Conservation (phyloP, 2,888 invertebrate genomes). For the Nemoura dubitans region DNA sequence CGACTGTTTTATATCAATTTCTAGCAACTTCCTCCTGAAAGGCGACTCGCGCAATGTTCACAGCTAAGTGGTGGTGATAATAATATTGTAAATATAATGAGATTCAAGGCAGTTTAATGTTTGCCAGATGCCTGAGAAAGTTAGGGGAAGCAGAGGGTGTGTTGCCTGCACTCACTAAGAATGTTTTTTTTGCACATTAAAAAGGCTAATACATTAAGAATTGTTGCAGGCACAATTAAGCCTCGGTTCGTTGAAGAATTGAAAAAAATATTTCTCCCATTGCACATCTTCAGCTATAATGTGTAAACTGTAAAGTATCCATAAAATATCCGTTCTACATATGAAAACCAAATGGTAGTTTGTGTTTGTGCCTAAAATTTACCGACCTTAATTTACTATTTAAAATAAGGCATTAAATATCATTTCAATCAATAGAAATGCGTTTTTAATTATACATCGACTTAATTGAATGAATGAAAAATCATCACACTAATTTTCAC, state of each 20-base stretch:
- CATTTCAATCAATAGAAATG: not conserved
- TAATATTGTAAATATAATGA: constrained; percentile 3
- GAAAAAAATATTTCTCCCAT: not conserved
- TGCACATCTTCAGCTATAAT: not conserved
- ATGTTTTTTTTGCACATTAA: constrained; percentile 32
- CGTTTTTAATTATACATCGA: not conserved
- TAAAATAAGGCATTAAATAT: not conserved
- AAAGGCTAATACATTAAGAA: constrained; percentile 27
- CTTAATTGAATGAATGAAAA: not conserved
- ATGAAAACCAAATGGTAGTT: too few relatives aligned
- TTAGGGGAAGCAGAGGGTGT: not conserved
- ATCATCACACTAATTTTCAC: not conserved
- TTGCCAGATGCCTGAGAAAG: not conserved
- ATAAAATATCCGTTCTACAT: too few relatives aligned
- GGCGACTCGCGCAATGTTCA: not conserved
- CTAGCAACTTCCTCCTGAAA: not conserved
- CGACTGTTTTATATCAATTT: constrained; percentile 17
- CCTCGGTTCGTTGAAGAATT: not conserved
- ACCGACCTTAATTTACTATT: not conserved
- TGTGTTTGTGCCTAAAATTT: too few relatives aligned
- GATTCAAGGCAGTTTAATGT: not conserved
- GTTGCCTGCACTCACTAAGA: not conserved
- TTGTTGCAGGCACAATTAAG: not conserved
- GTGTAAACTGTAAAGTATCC: too few relatives aligned
- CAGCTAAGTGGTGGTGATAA: not conserved